A percentile compares a stretch with the other conserved stretches of the same genome.
phyloP scores from a whole-genome alignment of 2,113 vertebrate genomes.

The Tachysurus vachellii region DNA sequence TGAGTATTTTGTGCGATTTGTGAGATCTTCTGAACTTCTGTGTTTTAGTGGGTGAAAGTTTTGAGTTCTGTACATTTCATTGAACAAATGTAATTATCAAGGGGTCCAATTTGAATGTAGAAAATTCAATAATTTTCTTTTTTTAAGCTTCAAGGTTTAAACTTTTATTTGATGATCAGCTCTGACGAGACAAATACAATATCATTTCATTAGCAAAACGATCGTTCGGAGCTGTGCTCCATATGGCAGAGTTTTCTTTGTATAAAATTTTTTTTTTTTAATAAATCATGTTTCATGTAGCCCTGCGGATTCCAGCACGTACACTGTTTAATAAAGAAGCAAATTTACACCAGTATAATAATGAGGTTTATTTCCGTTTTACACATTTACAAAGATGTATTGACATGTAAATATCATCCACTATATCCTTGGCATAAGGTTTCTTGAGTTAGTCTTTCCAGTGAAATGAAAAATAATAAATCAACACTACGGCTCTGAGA shows the following conservation, averaged over 20 bases:
- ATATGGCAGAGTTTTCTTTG: too few relatives aligned
- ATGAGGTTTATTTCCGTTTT: neutral
- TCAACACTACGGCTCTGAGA: neutral
- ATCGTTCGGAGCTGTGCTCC: conserved; percentile 64
- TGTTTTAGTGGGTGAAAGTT: neutral
- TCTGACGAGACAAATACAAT: neutral
- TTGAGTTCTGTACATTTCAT: neutral
- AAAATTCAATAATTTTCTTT: too few relatives aligned
- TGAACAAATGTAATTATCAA: neutral
- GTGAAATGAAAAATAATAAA: conserved; percentile 35
- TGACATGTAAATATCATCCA: conserved; percentile 61
- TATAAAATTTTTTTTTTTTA: conserved; percentile 47
- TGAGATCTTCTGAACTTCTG: neutral
- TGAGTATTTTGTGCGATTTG: conserved; percentile 10
- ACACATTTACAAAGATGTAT: conserved; percentile 59
- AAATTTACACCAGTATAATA: neutral
- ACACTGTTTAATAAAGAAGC: too few relatives aligned
- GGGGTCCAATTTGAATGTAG: neutral
- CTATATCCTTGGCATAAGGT: conserved; percentile 62
- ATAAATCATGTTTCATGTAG: conserved; percentile 12
- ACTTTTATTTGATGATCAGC: neutral
- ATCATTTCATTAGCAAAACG: neutral
- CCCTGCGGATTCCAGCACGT: neutral
- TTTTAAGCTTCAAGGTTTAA: neutral
- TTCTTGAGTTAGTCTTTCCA: conserved; percentile 31